Percentiles rank a stretch among this genome's conserved stretches.
Evolutionary conservation across 1,140 invertebrate genomes (phyloP).

Genomic region (Popillia japonica): DNA sequence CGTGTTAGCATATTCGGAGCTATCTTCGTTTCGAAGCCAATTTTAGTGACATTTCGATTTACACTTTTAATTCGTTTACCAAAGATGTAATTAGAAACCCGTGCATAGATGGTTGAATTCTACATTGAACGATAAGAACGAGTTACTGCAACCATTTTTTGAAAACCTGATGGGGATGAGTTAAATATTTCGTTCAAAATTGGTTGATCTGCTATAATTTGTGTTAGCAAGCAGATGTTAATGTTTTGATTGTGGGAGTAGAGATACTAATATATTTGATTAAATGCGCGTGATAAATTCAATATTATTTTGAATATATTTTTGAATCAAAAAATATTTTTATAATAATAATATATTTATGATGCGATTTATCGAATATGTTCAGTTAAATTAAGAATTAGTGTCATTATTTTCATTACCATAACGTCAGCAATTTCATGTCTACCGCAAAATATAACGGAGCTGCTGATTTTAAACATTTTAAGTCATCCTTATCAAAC

Average conservation of each 20-base stretch:
- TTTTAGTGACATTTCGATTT: constrained; percentile 16
- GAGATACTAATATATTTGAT: background rate
- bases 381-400: background rate
- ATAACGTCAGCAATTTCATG: background rate
- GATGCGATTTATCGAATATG: background rate
- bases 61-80: background rate
- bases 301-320: background rate
- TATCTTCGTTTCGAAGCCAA: background rate
- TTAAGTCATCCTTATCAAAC: background rate
- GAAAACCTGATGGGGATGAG: background rate
- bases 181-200: background rate
- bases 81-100: constrained; percentile 4
- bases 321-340: background rate
- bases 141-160: constrained; percentile 8
- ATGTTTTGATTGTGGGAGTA: background rate
- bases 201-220: background rate
- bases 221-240: background rate
- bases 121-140: background rate
- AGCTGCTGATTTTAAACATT: background rate
- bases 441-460: background rate
- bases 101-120: background rate
- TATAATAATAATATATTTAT: background rate
- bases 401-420: constrained; percentile 6
- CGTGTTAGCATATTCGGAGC: constrained; percentile 9
- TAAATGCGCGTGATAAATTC: background rate